These are phyloP conservation scores for Bujurquina vittata DNA, from an alignment of 2,113 vertebrate genomes.

Conservation along the genomic window DNA sequence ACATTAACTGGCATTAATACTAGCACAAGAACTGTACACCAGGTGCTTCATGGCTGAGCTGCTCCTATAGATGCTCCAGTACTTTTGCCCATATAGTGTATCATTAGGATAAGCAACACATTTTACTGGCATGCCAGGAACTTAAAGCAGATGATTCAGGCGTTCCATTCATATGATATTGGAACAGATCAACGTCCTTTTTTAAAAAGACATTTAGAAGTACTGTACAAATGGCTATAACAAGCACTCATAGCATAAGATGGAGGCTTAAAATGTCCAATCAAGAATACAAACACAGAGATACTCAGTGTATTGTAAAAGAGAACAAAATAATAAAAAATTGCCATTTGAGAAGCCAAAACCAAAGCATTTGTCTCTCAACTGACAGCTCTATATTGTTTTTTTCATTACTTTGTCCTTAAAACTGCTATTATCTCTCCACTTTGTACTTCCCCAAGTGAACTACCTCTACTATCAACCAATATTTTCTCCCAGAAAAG, in stretches of 20 bases:
- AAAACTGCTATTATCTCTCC: neutral
- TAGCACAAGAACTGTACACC: neutral
- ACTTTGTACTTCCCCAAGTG: neutral
- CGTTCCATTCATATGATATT: too few relatives aligned
- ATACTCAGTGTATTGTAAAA: too few relatives aligned
- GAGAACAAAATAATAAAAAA: neutral
- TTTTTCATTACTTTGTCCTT: neutral
- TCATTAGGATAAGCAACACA: too few relatives aligned
- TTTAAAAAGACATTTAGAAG: neutral
- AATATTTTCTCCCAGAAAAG: neutral
- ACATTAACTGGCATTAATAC: neutral
- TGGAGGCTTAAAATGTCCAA: neutral
- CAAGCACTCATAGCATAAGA: neutral
- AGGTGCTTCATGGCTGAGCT: neutral
- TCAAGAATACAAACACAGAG: neutral
- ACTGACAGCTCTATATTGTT: neutral
- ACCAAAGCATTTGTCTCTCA: neutral
- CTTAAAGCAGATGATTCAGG: neutral
- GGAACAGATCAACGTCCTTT: neutral
- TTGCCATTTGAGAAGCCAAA: neutral
- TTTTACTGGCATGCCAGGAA: neutral
- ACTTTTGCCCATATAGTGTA: too few relatives aligned
- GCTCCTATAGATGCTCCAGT: neutral
- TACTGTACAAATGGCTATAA: neutral
- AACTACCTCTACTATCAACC: neutral